Conservation (phyloP, 2,797 vertebrate genomes). For the Manis pentadactyla region DNA sequence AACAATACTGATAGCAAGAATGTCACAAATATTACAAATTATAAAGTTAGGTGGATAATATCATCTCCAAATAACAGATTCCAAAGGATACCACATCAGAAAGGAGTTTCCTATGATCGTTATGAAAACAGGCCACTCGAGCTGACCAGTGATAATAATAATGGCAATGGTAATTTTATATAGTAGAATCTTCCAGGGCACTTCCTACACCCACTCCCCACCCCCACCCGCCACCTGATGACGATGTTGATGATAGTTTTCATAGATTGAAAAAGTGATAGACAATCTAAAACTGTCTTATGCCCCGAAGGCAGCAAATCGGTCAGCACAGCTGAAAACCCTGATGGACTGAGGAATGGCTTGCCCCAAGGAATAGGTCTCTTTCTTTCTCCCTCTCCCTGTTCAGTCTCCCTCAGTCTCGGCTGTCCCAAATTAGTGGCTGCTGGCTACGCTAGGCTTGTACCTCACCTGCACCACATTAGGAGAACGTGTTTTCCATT, state of each 20-base stretch:
- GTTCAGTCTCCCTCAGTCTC: not conserved
- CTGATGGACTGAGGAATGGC: not conserved
- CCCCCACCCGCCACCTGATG: no score
- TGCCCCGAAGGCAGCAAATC: not conserved
- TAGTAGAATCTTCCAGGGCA: not conserved
- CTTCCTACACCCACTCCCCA: no score
- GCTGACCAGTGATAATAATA: not conserved
- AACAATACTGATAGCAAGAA: not conserved
- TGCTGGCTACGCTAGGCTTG: not conserved
- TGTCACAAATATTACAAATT: not conserved
- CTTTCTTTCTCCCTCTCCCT: not conserved
- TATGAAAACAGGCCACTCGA: not conserved
- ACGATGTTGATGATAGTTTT: no score
- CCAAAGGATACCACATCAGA: not conserved
- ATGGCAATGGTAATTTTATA: not conserved
- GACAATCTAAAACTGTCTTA: not conserved
- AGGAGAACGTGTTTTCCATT: not conserved
- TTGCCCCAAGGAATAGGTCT: not conserved
- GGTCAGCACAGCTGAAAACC: not conserved
- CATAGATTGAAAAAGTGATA: not conserved
- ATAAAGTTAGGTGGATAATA: not conserved
- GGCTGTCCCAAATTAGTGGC: not conserved
- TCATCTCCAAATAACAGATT: not conserved
- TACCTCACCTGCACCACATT: rapidly evolving
- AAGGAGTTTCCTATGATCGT: not conserved